Conservation (phyloP, 2,888 invertebrate species). For the Trissolcus japonicus region DNA sequence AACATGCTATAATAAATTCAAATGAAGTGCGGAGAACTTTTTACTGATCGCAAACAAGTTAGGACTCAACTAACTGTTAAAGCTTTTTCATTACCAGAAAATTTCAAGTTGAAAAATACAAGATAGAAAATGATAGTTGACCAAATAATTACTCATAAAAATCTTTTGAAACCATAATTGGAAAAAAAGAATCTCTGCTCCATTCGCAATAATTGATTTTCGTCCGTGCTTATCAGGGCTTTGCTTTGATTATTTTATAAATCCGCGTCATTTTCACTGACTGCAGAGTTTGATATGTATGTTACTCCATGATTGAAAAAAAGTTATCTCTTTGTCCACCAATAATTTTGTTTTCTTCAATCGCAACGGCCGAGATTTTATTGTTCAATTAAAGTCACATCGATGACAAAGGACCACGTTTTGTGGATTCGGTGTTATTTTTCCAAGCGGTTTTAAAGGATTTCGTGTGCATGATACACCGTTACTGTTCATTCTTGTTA, state of each 20-base stretch:
- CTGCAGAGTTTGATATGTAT: too few species aligned
- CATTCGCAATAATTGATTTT: constrained; percentile 8
- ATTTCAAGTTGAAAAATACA: not conserved
- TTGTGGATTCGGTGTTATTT: not conserved
- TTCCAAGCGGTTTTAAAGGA: not conserved
- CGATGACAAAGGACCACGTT: constrained; percentile 3
- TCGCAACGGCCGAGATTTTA: not conserved
- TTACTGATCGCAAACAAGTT: too few species aligned
- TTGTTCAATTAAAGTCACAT: constrained; percentile 17
- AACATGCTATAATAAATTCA: not conserved
- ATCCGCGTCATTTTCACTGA: constrained; percentile 1
- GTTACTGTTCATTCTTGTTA: not conserved
- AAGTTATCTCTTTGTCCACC: constrained; percentile 2
- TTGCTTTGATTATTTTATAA: constrained; percentile 10
- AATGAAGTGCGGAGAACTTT: too few species aligned
- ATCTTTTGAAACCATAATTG: not conserved
- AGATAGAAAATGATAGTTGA: not conserved
- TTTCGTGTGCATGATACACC: not conserved
- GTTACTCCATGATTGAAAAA: constrained; percentile 1
- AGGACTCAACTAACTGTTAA: too few species aligned
- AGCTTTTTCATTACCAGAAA: not conserved
- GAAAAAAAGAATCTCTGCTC: not conserved
- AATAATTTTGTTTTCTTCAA: constrained; percentile 12
- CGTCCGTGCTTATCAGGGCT: not conserved
- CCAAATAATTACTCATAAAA: not conserved